Evolutionary conservation across 2,888 invertebrate species (phyloP), one percentile per base, ranked within the genome.

Genomic region (Eubasilissa splendida): DNA sequence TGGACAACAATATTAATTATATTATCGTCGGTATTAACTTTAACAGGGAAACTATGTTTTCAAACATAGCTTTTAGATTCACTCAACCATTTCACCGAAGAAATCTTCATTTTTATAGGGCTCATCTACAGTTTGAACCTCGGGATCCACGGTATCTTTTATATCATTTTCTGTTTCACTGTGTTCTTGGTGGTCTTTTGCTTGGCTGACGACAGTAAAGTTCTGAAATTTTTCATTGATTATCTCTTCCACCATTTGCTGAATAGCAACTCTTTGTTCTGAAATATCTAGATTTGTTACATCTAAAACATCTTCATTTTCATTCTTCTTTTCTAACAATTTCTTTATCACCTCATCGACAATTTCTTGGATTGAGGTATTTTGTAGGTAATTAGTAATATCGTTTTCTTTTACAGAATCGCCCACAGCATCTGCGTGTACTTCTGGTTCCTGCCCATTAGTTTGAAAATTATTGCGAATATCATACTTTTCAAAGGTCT

Each of bases 301-400:
- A 54, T 81, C 83, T 31, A 80, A 71, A 14, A 89, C 88, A 84
- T 90, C 89, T 85, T 91, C 90, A 33, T 88, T 89, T 86, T 90
- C 91, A 3, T 89, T 88, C 85, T 90, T 91, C 80, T 89, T 90
- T 80, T 91, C 90, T 84, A 90, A 90, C 85, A 91, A 88, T 87
- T 91, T 92, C 85, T 91, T 89, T 85, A 90, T 89, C 65, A 90
- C 90, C 85, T 91, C 90, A 85, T 91, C 90, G 1, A 90, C 90
- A 80, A 91, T 90, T 11, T 86, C 86, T 83, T 91, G 88, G 80
- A 90, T 75, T 3, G 84, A 76, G 42, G 70, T 79, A 73, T 80
- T 77, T 56, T 82, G 71, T 60, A 83, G 73, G 56, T 74, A 82
- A 9, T 56, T 71, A 7, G 42, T 65, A 56, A 78, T n/a, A 75